Base-by-base conservation (phyloP, 2,113 vertebrate genomes). In the Tilapia sparmanii region DNA sequence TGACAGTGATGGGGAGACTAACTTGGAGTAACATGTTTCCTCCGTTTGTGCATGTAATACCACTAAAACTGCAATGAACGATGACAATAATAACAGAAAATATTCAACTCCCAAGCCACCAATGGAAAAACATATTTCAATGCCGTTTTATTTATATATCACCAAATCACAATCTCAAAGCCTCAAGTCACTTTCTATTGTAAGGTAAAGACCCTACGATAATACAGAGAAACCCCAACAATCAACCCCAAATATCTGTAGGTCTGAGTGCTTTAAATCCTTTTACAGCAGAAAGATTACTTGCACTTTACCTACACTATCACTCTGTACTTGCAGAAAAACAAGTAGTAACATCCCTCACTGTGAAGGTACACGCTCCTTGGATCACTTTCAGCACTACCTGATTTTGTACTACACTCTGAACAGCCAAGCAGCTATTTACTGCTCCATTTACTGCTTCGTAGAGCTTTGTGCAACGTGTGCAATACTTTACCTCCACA, bases 401-500 rank as follows among this genome's bases (percentile, higher is more conserved):
- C 76, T 73, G 79, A 66, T 92, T 86, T 91, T n/a, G 50, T 68
- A 59, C 19, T 7, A 38, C 29, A 73, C n/a, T 13, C 2, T 82
- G 16, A 82, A 40, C 54, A 78, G 63, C 73, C 63, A 85, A 63
- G 83, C 42, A 38, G 18, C 63, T 73, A 87, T 90, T 91, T 78
- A 73, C 82, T 85, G 89, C 82, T 57, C 79, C 83, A 87, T 89
- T 92, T 90, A 84, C 42, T 26, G 78, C 57, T 73, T 83, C 68
- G 26, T 4, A 79, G 68, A 88, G 63, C 50, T 90, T 57, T 81
- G 45, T 80, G 84, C 84, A 89, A 88, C 82, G 82, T 87, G 83
- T 22, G 61, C 84, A 83, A 66, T n/a, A 55, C 61, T 85, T 84
- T 19, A 81, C 57, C 85, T 86, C 68, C 81, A 86, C 87, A 9